Evolutionary conservation across 2,888 invertebrate genomes (phyloP), one percentile per base, ranked within the genome.

Genomic region (Pammene aurita): DNA sequence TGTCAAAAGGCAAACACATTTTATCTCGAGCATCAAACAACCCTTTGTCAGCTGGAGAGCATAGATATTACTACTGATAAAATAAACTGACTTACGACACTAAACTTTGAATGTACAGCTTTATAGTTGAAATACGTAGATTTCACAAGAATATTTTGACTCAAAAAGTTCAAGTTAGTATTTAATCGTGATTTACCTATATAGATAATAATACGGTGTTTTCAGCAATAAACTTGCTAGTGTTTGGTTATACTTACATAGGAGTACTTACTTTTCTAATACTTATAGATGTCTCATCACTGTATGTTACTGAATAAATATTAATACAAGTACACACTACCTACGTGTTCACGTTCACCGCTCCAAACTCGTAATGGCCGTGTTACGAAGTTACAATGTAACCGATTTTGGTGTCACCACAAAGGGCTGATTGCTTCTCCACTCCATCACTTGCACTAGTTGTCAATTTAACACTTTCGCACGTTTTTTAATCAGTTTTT

Each of bases 1-100:
- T 75, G 78, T 81, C 81, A 82, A 84, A 85, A 78, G 83, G 80
- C 78, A 75, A 77, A 80, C 78, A 73, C 79, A 81, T 80, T 79
- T 82, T 87, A 88, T 88, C 87, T 84, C 64, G 72, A 80, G 44
- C 44, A 87, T 85, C 85, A 77, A 80, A 80, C 75, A 65, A 65
- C 71, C 74, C 74, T 76, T 76, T 75, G 74, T 57, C 18, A 60
- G 48, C 38, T 52, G 62, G 41, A 52, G 13, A 50, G 41, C n/a
- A 50, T 52, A 41, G 41, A 62, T 61, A 52, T 18, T 62, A 61
- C 50, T 18, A 18, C 52, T 7, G 62, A 62, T 62, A 62, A 62
- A 18, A 26, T 1, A 61, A 13, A 50, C 13, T 18, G 41, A 18
- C 9, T 11, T 6, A 52, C 26, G 52, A 18, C 13, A 14, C 10